Percentiles rank a stretch among this genome's conserved stretches.
These are phyloP conservation scores for Microcebus lehilahytsara DNA, from an alignment of 2,113 vertebrate genomes.

Conservation along the genomic window DNA sequence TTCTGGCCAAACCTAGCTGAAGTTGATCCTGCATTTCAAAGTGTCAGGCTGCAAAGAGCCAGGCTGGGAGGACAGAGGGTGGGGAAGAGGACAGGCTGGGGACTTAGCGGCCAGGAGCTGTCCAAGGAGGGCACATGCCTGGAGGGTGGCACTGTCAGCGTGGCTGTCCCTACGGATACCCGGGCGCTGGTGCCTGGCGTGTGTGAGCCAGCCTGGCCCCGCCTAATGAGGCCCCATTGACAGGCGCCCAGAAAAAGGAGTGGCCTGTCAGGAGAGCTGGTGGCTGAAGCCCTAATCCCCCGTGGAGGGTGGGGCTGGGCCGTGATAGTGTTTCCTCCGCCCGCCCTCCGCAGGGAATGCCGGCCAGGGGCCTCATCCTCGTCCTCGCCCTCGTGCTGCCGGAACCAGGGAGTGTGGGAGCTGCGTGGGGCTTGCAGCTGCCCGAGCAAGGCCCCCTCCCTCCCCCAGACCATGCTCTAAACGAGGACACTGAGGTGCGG, in stretches of 20 bases:
- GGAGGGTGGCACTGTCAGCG: slow-evolving; percentile 60
- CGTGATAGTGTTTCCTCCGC: neutral
- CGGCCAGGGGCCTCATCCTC: neutral
- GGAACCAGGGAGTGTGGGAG: neutral
- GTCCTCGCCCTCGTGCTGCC: neutral
- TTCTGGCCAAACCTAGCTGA: slow-evolving; percentile 65
- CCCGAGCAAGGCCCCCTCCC: neutral
- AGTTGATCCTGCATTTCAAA: slow-evolving; percentile 41
- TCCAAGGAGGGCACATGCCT: slow-evolving; percentile 63
- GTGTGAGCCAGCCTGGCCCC: neutral
- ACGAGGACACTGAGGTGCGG: neutral
- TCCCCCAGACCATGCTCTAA: neutral
- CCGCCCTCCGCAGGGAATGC: neutral
- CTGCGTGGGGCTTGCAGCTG: accelerated
- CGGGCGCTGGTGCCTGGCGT: slow-evolving; percentile 37
- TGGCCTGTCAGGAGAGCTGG: slow-evolving; percentile 30
- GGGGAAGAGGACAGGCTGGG: neutral
- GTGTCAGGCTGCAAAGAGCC: neutral
- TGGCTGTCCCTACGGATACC: slow-evolving; percentile 62
- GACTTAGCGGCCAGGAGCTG: slow-evolving; percentile 53
- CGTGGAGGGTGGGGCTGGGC: neutral
- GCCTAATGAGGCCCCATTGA: slow-evolving; percentile 60
- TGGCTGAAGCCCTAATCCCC: neutral
- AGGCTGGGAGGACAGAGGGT: neutral
- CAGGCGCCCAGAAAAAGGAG: slow-evolving; percentile 56